phyloP scores from a whole-genome alignment of 2,113 vertebrate genomes.

The Colius striatus region DNA sequence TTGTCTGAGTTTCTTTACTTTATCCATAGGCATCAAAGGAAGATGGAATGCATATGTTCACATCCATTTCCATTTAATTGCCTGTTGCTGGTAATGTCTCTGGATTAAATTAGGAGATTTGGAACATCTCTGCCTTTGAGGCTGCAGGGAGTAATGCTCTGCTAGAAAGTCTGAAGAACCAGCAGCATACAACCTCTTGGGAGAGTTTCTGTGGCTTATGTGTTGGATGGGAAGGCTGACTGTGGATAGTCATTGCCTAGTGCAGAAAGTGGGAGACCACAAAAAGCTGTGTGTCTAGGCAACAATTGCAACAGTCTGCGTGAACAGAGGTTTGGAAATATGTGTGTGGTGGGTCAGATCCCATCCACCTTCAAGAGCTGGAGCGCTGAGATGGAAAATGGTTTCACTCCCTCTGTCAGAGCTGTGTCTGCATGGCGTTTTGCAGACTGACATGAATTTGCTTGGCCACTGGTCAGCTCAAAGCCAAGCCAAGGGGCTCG shows the following conservation, averaged over 20 bases:
- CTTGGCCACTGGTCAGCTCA: not conserved
- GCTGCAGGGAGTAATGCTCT: not conserved
- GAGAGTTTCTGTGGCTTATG: constrained; percentile 10
- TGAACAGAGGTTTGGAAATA: not conserved
- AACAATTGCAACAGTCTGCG: not conserved
- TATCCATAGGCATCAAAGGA: not conserved
- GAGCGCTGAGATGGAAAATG: not conserved
- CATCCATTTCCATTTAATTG: constrained; percentile 5
- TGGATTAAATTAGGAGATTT: constrained; percentile 23
- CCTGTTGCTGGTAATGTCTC: not conserved
- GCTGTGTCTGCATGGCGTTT: rapidly evolving
- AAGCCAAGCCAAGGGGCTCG: not conserved
- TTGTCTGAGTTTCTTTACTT: not conserved
- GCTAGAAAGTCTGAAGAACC: not conserved
- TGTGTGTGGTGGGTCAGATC: not conserved
- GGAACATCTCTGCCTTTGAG: not conserved
- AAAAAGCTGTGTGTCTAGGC: not conserved
- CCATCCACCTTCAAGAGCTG: not conserved
- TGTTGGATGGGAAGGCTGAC: not conserved
- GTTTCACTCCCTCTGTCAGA: not conserved
- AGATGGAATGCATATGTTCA: not conserved
- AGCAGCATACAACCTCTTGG: not conserved
- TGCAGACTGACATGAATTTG: not conserved
- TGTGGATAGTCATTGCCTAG: not conserved
- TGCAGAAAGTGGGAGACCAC: not conserved